Evolutionary conservation across 2,113 vertebrate genomes (phyloP), one percentile per base, ranked within the genome.

Genomic region (Chionodraco myersi): DNA sequence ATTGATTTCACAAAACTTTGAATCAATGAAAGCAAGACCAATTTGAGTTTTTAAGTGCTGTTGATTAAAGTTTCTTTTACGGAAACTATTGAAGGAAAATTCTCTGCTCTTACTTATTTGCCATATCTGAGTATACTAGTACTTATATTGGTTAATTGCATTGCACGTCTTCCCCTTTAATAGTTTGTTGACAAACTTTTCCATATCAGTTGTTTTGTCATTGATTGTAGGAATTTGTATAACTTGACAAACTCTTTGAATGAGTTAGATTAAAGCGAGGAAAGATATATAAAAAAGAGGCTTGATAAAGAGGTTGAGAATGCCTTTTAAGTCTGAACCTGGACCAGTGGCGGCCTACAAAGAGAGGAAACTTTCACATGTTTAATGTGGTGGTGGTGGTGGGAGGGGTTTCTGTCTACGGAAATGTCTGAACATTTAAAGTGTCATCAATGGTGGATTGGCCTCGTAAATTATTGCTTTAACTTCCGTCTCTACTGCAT

Each of bases 251-350:
- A 56, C 70, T 54, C 85, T 83, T 77, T 88, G 77, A 91, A 83
- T 84, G 72, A 69, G 74, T 77, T 61, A 84, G 87, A 90, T 88
- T 87, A 87, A 91, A 92, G 83, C 54, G 66, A 72, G 66, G 61
- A 79, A 61, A 26, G 51, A 81, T 90, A 83, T 87, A 86, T 82
- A 91, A 91, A 91, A 56, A 51, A 78, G 83, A 90, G 91, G 83
- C 84, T 78, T 44, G 34, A 83, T 86, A 82, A 72, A 90, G 86
- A 83, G 63, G 71, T 75, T 77, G 75, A 70, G 66, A 88, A 86
- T 88, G 87, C 62, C 88, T 92, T 91, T 92, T 80, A 89, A 83
- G 81, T 92, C 69, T 91, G 72, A 85, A 86, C 80, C 89, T 88
- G 87, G 76, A 76, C 76, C 72, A 84, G 85, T 82, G 87, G 72